Evolutionary conservation across 2,113 vertebrate species (phyloP).

Genomic region (Gymnogyps californianus): DNA sequence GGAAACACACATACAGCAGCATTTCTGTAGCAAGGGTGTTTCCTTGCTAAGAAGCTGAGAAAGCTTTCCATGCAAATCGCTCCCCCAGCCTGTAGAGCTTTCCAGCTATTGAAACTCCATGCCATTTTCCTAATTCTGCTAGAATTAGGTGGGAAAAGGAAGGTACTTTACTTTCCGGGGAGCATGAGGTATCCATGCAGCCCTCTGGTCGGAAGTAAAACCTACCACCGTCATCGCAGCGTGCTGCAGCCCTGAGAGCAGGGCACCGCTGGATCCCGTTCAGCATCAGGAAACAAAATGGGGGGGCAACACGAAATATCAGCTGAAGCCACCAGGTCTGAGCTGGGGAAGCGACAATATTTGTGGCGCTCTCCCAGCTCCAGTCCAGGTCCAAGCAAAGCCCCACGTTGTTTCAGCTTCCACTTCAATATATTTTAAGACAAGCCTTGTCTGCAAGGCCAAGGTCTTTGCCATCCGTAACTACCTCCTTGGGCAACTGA

Average conservation of each 20-base stretch:
- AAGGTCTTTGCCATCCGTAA: neutral
- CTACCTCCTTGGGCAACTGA: neutral
- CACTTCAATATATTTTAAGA: neutral
- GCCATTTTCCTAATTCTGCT: neutral
- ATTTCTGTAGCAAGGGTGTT: neutral
- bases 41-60: too few relatives aligned
- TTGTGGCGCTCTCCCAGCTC: neutral
- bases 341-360: neutral
- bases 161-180: neutral
- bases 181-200: neutral
- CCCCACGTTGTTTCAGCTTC: neutral
- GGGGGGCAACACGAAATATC: accelerated
- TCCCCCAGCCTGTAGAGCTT: neutral
- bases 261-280: neutral
- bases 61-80: neutral
- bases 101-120: neutral
- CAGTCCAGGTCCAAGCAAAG: neutral
- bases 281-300: accelerated
- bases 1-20: neutral
- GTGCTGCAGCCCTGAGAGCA: neutral
- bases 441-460: neutral
- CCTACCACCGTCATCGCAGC: accelerated
- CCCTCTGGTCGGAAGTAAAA: neutral
- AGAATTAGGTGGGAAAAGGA: neutral
- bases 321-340: neutral